Evolutionary conservation across 2,113 vertebrate species (phyloP).

Genomic region (Chlamydotis undulata): DNA sequence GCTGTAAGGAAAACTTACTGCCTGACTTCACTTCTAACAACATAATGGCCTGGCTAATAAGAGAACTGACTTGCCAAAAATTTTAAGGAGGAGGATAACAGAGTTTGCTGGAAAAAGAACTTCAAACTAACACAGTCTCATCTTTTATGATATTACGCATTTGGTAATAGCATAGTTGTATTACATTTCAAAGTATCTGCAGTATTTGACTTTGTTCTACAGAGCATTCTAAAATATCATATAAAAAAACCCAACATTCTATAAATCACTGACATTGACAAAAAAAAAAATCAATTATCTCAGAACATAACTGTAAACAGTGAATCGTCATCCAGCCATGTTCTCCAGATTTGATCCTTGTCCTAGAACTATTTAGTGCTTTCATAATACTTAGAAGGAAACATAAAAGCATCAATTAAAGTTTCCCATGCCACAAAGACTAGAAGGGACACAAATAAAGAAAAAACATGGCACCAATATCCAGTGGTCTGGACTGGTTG

Average conservation of each 20-base stretch:
- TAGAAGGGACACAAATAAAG: background rate
- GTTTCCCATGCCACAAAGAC: background rate
- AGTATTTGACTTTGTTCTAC: background rate
- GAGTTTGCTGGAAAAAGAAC: background rate
- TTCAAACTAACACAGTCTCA: background rate
- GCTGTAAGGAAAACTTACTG: background rate
- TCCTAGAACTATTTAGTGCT: background rate
- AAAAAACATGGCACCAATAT: background rate
- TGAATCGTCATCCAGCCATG: background rate
- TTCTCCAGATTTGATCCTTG: background rate
- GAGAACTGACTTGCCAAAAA: background rate
- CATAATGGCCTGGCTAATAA: accelerated
- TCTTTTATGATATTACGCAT: background rate
- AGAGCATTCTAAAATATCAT: background rate
- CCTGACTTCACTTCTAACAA: background rate
- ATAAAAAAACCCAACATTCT: background rate
- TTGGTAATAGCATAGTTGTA: background rate
- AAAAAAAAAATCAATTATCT: background rate
- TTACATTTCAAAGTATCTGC: background rate
- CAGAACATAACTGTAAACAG: background rate
- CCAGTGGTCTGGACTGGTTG: background rate
- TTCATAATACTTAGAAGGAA: background rate
- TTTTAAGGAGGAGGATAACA: background rate
- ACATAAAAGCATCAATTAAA: background rate
- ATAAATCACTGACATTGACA: background rate